These are phyloP conservation scores for rat (Rattus norvegicus) DNA, from an alignment of 2,113 vertebrate species.

Conservation along the genomic window DNA sequence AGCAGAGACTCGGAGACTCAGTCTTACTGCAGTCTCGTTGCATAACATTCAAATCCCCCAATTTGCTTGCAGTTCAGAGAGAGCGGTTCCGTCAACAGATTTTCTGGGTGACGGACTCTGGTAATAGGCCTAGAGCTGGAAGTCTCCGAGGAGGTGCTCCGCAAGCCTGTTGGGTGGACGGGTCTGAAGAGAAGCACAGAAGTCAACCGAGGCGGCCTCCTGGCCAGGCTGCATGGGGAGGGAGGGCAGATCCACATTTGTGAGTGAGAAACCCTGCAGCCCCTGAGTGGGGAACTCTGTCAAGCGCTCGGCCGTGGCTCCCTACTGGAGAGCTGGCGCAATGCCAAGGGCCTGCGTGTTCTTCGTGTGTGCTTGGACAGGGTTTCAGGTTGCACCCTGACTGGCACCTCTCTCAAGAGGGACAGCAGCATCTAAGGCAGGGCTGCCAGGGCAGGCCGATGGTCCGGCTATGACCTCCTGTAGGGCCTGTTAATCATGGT, in stretches of 20 bases:
- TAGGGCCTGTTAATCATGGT: neutral
- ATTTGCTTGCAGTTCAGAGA: constrained; percentile 56
- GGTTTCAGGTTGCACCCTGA: neutral
- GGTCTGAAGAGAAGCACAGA: neutral
- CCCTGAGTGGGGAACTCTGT: neutral
- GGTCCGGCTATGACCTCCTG: no score
- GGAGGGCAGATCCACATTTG: fast-evolving
- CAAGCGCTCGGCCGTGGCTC: fast-evolving
- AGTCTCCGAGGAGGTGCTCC: constrained; percentile 42
- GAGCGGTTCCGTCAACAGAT: constrained; percentile 67
- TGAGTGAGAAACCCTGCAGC: neutral
- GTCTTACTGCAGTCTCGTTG: neutral
- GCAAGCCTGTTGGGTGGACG: constrained; percentile 37
- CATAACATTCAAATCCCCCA: constrained; percentile 49
- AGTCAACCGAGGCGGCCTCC: neutral
- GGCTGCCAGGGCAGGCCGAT: neutral
- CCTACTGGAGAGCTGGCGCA: fast-evolving
- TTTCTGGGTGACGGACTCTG: constrained; percentile 75
- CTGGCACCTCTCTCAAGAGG: no score
- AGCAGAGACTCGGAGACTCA: neutral
- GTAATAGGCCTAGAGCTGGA: constrained; percentile 67
- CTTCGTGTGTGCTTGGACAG: neutral
- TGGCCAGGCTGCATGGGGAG: neutral
- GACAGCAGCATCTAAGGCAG: neutral
- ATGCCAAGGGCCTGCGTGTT: neutral